Evolutionary conservation across 2,888 invertebrate species (phyloP).

Genomic region (Acanthosepion pharaonis): DNA sequence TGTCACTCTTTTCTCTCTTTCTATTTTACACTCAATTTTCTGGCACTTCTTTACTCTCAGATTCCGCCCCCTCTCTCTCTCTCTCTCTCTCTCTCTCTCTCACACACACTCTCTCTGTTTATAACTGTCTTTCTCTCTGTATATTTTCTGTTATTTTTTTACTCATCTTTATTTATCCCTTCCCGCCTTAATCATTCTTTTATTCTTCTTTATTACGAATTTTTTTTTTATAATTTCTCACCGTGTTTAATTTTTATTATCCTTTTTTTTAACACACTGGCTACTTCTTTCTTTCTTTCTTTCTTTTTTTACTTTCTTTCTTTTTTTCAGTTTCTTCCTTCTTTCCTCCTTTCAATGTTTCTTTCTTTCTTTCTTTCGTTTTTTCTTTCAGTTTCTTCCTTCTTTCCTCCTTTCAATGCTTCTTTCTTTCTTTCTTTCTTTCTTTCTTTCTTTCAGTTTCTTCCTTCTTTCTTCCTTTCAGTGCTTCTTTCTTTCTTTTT

Average conservation of each 20-base stretch:
- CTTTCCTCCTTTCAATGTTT: not conserved
- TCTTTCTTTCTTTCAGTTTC: not conserved
- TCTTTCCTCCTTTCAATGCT: not conserved
- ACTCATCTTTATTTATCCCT: not conserved
- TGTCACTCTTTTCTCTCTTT: not conserved
- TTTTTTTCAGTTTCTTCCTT: not conserved
- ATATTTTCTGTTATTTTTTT: not conserved
- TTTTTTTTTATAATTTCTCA: too few species aligned
- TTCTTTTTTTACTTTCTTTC: not conserved
- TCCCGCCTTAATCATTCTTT: too few species aligned
- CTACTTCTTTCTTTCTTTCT: not conserved
- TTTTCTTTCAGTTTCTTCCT: not conserved
- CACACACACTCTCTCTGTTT: too few species aligned
- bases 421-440: not conserved
- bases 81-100: not conserved
- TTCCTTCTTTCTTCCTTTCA: not conserved
- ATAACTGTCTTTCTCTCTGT: not conserved
- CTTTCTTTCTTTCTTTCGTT: not conserved
- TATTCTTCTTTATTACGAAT: too few species aligned
- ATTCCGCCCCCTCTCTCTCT: not conserved
- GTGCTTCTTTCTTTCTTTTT: not conserved
- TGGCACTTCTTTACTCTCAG: too few species aligned
- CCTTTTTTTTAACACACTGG: not conserved
- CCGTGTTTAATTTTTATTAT: not conserved
- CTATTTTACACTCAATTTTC: not conserved